Conservation (phyloP, 2,797 vertebrate species). For the Pterois miles region DNA sequence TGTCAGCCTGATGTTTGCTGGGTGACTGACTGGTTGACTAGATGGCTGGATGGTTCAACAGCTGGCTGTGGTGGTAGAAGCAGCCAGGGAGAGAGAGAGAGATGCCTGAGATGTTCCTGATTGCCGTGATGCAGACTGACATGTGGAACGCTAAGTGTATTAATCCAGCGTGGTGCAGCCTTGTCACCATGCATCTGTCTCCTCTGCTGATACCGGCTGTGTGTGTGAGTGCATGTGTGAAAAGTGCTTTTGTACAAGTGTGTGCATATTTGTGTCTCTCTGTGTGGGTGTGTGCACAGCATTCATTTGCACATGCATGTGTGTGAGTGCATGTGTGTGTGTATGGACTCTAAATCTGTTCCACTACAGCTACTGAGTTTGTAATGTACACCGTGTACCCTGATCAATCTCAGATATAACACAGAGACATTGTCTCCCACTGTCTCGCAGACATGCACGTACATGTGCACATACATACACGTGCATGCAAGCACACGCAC, state of each 20-base stretch:
- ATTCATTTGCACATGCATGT: background rate
- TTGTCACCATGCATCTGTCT: slow-evolving; percentile 59
- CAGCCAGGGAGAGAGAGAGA: slow-evolving; percentile 29
- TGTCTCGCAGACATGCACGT: background rate
- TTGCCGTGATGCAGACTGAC: slow-evolving; percentile 51
- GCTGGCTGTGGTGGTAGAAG: slow-evolving; percentile 20
- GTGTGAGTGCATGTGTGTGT: background rate
- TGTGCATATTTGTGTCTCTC: slow-evolving; percentile 2
- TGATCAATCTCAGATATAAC: background rate
- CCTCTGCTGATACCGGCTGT: background rate
- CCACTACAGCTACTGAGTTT: slow-evolving; percentile 4
- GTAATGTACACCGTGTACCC: slow-evolving; percentile 11
- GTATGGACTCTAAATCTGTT: slow-evolving; percentile 9
- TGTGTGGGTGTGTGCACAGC: background rate
- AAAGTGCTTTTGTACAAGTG: background rate
- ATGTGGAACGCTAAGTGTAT: slow-evolving; percentile 55
- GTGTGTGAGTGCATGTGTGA: slow-evolving; percentile 13
- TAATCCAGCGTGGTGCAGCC: slow-evolving; percentile 52
- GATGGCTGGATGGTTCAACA: slow-evolving; percentile 14
- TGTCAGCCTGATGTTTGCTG: slow-evolving; percentile 21
- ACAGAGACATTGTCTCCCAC: background rate
- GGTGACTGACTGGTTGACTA: slow-evolving; percentile 16
- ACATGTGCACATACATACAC: background rate
- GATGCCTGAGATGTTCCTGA: slow-evolving; percentile 29
- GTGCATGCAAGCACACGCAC: background rate